These are phyloP conservation scores for Porites rus DNA, from an alignment of 92 coral and sea anemone species.

Conservation along the genomic window DNA sequence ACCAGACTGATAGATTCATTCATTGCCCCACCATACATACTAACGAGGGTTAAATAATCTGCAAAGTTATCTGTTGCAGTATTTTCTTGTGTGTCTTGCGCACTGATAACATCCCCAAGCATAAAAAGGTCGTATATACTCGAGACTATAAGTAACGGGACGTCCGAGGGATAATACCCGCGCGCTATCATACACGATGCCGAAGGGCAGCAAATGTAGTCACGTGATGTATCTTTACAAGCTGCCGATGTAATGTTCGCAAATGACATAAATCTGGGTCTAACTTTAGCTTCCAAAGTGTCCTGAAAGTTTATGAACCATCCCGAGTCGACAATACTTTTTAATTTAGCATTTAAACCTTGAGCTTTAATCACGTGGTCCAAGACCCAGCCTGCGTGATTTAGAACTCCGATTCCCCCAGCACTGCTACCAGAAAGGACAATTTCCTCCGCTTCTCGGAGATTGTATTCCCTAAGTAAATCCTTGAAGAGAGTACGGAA, in stretches of 20 bases:
- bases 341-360: constrained; percentile 26
- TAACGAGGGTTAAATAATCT: constrained; percentile 50
- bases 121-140: constrained; percentile 61
- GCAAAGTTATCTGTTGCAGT: constrained; percentile 35
- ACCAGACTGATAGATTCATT: constrained; percentile 45
- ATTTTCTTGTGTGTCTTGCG: constrained; percentile 19
- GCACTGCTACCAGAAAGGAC: constrained; percentile 69
- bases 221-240: constrained; percentile 46
- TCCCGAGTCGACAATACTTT: constrained; percentile 50
- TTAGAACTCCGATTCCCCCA: constrained; percentile 66
- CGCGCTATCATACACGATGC: constrained; percentile 59
- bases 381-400: constrained; percentile 61
- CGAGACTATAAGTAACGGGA: constrained; percentile 46
- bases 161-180: constrained; percentile 44
- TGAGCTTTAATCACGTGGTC: constrained; percentile 16
- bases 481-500: constrained; percentile 54
- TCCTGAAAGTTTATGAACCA: constrained; percentile 70
- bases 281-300: constrained; percentile 23
- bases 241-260: constrained; percentile 40
- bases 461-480: constrained; percentile 23
- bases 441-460: constrained; percentile 36
- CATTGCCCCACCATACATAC: constrained; percentile 69
- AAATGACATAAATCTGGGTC: constrained; percentile 30
- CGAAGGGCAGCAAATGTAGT: constrained; percentile 57
- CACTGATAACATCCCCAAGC: constrained; percentile 38